Evolutionary conservation across 2,797 vertebrate species (phyloP).

Genomic region (Pristis pectinata): DNA sequence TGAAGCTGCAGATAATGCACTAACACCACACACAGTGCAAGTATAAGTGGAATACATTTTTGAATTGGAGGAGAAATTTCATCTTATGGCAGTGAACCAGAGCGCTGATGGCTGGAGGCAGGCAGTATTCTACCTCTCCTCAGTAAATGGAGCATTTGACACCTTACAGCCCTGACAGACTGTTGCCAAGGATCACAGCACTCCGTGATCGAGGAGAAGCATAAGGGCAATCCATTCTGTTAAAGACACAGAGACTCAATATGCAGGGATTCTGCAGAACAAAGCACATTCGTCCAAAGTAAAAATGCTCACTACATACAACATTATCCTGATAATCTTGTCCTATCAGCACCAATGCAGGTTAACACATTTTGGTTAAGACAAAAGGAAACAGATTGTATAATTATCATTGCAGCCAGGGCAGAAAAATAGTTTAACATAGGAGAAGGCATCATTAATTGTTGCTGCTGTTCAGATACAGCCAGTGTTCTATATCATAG

Average conservation of each 20-base stretch:
- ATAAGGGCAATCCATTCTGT: background rate
- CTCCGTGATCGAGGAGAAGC: background rate
- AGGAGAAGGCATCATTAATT: background rate
- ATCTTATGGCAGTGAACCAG: background rate
- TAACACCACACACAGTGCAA: background rate
- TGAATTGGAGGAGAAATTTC: background rate
- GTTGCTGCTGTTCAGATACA: background rate
- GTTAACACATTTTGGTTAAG: background rate
- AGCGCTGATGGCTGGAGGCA: background rate
- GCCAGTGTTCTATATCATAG: no score
- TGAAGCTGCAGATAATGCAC: background rate
- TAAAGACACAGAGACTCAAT: background rate
- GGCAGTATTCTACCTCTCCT: background rate
- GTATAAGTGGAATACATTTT: background rate
- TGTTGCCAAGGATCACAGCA: background rate
- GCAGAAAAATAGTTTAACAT: background rate
- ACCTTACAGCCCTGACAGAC: background rate
- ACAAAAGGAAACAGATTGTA: background rate
- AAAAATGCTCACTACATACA: background rate
- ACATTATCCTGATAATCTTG: background rate
- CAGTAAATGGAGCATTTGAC: background rate
- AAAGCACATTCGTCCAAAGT: background rate
- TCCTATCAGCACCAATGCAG: background rate
- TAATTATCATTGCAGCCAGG: background rate
- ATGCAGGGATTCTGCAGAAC: background rate